Conservation (phyloP, 2,797 vertebrate species). For the Rhinatrema bivittatum region DNA sequence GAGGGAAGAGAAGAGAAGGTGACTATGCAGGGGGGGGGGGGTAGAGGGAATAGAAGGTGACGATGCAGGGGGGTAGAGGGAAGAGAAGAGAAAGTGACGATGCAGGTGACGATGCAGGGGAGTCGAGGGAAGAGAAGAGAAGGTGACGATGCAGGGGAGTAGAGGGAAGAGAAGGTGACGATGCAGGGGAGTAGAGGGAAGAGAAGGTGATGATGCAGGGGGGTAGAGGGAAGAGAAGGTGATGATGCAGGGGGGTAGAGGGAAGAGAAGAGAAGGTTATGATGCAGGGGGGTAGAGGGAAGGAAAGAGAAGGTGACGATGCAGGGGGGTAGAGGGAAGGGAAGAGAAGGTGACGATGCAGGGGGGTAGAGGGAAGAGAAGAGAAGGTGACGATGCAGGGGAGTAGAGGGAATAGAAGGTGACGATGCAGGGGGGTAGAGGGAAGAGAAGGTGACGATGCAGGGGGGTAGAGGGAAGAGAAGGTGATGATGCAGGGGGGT, state of each 20-base stretch:
- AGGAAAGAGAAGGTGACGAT: background rate
- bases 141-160: background rate
- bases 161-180: too few species aligned
- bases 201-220: background rate
- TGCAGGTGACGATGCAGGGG: slow-evolving; percentile 21
- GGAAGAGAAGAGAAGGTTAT: background rate
- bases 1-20: background rate
- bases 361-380: too few species aligned
- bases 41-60: background rate
- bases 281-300: too few species aligned
- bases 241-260: too few species aligned
- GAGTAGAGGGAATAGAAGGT: too few species aligned
- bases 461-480: too few species aligned
- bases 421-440: too few species aligned
- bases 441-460: too few species aligned
- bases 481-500: too few species aligned
- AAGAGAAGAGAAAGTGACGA: slow-evolving; percentile 35
- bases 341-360: background rate
- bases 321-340: background rate
- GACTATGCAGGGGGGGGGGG: background rate
- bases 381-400: too few species aligned
- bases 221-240: background rate
- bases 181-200: too few species aligned
- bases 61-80: slow-evolving; percentile 47
- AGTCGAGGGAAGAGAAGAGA: background rate